Evolutionary conservation across 2,113 vertebrate species (phyloP).

Genomic region (Tricholaema leucomelas): DNA sequence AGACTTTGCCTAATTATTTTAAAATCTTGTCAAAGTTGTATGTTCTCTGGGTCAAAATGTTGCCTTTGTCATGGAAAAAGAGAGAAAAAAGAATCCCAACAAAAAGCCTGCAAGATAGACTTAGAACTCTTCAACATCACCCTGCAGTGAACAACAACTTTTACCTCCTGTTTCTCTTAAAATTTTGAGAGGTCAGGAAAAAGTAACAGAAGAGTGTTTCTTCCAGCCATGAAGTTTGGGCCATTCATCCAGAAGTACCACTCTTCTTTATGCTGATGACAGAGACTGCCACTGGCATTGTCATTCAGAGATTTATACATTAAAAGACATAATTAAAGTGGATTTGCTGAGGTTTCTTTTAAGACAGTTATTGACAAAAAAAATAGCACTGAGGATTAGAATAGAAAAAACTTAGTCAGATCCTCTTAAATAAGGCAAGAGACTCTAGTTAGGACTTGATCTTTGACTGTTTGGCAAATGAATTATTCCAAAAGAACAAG

Average conservation of each 20-base stretch:
- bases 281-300: not conserved
- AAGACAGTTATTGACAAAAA: not conserved
- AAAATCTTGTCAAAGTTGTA: not conserved
- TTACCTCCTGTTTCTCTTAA: not conserved
- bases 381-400: not conserved
- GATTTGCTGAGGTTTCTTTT: not conserved
- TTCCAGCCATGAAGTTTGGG: not conserved
- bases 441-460: not conserved
- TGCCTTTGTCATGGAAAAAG: not conserved
- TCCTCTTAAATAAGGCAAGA: slow-evolving; percentile 2
- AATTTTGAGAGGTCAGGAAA: not conserved
- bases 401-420: not conserved
- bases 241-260: not conserved
- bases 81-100: not conserved
- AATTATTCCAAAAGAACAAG: too few relatives aligned
- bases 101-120: not conserved
- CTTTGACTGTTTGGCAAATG: too few relatives aligned
- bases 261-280: not conserved
- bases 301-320: not conserved
- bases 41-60: not conserved
- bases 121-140: not conserved
- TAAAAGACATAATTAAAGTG: not conserved
- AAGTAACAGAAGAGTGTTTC: not conserved
- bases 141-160: not conserved
- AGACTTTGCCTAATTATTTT: not conserved